A percentile compares a stretch with the other conserved stretches of the same genome.
Evolutionary conservation across 2,113 vertebrate species (phyloP).

Genomic region (Boulengeromyrus knoepffleri): DNA sequence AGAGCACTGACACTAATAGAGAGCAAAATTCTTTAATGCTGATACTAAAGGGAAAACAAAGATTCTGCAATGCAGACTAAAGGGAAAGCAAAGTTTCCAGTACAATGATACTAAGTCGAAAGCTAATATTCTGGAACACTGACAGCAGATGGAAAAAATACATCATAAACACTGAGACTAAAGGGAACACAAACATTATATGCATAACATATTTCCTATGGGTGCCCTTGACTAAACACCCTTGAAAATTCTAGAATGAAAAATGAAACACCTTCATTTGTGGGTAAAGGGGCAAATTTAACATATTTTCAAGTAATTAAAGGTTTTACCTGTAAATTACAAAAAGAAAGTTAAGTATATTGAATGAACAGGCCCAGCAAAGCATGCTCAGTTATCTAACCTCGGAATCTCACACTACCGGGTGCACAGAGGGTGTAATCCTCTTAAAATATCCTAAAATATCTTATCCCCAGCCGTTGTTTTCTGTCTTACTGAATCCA

Average conservation of each 20-base stretch:
- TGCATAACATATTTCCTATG: slow-evolving; percentile 9
- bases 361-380: slow-evolving; percentile 14
- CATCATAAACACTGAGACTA: neutral
- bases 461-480: slow-evolving; percentile 48
- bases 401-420: slow-evolving; percentile 13
- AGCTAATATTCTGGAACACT: neutral
- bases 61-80: neutral
- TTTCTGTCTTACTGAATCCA: slow-evolving; percentile 48
- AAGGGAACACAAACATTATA: neutral
- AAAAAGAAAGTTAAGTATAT: neutral
- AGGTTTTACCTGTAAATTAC: slow-evolving; percentile 8
- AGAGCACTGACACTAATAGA: neutral
- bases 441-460: slow-evolving; percentile 37
- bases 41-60: neutral
- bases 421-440: slow-evolving; percentile 43
- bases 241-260: neutral
- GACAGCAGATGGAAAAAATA: neutral
- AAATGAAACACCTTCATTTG: neutral
- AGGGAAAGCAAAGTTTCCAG: neutral
- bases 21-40: neutral
- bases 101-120: neutral
- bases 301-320: slow-evolving; percentile 11
- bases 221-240: slow-evolving; percentile 18
- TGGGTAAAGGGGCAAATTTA: neutral
- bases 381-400: slow-evolving; percentile 33